Percentiles rank a stretch among this genome's conserved stretches.
These are phyloP conservation scores for Xyrauchen texanus DNA, from an alignment of 2,113 vertebrate species.

Conservation along the genomic window DNA sequence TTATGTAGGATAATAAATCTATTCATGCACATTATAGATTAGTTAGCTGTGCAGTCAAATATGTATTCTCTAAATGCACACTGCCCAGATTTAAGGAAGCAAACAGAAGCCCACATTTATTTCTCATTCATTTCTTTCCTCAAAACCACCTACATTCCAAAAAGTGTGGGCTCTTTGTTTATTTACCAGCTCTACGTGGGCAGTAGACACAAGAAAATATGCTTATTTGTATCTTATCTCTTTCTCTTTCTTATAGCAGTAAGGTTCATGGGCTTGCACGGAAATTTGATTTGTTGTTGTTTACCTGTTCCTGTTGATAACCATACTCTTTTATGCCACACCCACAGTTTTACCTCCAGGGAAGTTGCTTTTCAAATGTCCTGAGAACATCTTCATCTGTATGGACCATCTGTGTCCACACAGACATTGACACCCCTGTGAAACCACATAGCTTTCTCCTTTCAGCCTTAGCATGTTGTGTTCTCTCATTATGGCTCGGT, in stretches of 20 bases:
- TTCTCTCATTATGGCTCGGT: neutral
- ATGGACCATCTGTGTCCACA: neutral
- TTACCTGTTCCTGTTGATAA: conserved; percentile 20
- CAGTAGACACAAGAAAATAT: neutral
- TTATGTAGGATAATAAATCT: too few species aligned
- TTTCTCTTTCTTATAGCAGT: neutral
- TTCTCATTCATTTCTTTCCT: neutral
- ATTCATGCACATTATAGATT: too few species aligned
- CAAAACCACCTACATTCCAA: neutral
- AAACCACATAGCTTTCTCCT: neutral
- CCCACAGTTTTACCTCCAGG: neutral
- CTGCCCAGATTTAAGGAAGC: neutral
- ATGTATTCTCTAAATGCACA: neutral
- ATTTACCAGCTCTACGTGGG: neutral
- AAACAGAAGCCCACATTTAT: neutral
- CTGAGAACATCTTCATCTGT: conserved; percentile 1
- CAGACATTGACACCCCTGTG: neutral
- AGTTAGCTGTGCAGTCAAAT: too few species aligned
- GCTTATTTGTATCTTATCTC: neutral
- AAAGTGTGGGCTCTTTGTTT: conserved; percentile 13
- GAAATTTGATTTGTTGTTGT: neutral
- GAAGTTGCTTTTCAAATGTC: conserved; percentile 12
- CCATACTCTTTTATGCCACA: neutral
- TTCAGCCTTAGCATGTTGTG: conserved; percentile 8
- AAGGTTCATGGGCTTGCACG: conserved; percentile 7